Conservation (phyloP, 2,797 vertebrate species). For the Chromis chromis region DNA sequence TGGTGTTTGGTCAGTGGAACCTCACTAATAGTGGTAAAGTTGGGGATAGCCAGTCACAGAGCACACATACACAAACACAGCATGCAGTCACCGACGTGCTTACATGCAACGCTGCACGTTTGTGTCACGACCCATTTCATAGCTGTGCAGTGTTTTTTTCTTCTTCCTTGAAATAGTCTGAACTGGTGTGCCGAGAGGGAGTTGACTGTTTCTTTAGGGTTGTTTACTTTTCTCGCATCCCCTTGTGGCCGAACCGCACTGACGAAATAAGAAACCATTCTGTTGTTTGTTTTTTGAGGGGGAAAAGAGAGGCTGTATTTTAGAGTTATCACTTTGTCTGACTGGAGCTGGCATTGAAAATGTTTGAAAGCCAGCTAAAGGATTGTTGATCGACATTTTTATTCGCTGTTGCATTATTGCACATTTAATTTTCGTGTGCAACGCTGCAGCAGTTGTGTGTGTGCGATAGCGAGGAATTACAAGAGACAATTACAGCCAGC, state of each 20-base stretch:
- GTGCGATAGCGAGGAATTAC: conserved; percentile 30
- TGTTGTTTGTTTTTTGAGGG: conserved; percentile 26
- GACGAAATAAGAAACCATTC: conserved; percentile 45
- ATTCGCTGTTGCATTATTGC: neutral
- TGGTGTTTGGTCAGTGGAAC: conserved; percentile 2
- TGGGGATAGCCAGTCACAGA: neutral
- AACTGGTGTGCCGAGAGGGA: conserved; percentile 30
- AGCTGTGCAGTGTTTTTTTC: neutral
- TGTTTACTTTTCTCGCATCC: conserved; percentile 60
- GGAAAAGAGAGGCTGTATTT: neutral
- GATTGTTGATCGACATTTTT: too few relatives aligned
- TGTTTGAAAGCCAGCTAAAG: neutral
- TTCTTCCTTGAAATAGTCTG: conserved; percentile 16
- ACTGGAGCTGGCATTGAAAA: neutral
- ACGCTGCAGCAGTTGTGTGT: neutral
- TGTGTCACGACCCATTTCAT: neutral
- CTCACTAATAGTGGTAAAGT: neutral
- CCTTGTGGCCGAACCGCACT: conserved; percentile 30
- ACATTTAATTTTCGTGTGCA: neutral
- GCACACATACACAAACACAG: neutral
- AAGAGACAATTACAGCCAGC: conserved; percentile 37
- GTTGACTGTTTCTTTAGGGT: conserved; percentile 36
- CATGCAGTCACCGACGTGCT: neutral
- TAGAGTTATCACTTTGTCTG: conserved; percentile 19
- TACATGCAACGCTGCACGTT: neutral